A percentile compares a stretch with the other conserved stretches of the same genome.
phyloP scores from a whole-genome alignment of 2,797 vertebrate genomes.

The Pipistrellus pipistrellus region DNA sequence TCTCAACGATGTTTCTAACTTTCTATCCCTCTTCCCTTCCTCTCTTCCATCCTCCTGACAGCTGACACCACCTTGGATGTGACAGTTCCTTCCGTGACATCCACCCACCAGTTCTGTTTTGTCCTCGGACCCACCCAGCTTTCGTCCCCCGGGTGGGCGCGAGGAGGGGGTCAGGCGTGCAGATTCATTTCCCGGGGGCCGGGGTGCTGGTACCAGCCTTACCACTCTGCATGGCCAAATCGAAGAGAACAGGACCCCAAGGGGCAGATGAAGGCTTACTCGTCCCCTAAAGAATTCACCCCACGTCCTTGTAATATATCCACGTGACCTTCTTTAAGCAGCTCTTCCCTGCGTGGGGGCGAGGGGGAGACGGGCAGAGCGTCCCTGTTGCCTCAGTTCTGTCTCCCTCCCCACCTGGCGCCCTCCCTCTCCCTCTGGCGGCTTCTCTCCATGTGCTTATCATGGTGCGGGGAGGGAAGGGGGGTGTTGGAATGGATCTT shows the following conservation, averaged over 20 bases:
- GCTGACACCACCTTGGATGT: background rate
- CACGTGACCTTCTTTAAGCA: background rate
- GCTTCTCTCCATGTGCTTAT: background rate
- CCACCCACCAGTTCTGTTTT: background rate
- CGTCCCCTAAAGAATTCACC: background rate
- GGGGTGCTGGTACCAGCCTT: background rate
- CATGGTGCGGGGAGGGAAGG: accelerated
- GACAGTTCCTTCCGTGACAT: background rate
- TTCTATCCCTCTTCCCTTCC: too few species aligned
- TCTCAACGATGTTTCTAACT: too few species aligned
- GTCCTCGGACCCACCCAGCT: background rate
- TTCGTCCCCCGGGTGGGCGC: accelerated
- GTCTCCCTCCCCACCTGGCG: background rate
- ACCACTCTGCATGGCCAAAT: background rate
- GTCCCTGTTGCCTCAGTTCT: background rate
- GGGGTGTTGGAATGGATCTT: background rate
- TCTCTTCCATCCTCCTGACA: background rate
- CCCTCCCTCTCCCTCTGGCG: too few species aligned
- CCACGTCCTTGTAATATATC: background rate
- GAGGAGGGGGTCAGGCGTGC: background rate
- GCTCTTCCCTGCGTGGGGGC: background rate
- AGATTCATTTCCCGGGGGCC: background rate
- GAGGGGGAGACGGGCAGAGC: background rate
- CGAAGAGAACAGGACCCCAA: background rate
- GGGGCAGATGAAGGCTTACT: background rate